Evolutionary conservation across 2,888 invertebrate genomes (phyloP).

Genomic region (Drosophila gaucha): DNA sequence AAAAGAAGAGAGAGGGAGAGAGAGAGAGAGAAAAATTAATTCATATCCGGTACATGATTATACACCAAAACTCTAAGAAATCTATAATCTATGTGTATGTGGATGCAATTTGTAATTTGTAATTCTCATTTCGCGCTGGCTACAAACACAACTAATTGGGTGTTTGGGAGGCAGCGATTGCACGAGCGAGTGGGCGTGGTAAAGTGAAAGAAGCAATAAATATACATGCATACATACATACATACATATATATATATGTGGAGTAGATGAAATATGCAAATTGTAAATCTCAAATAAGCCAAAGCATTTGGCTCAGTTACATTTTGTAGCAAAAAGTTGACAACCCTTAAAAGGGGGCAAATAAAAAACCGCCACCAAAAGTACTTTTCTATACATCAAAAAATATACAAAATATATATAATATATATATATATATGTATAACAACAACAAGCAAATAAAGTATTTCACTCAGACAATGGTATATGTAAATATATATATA

Average conservation of each 20-base stretch:
- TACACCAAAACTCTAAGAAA: slow-evolving; percentile 79
- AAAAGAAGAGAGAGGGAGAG: slow-evolving; percentile 8
- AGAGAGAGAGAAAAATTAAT: slow-evolving; percentile 71
- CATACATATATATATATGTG: background rate
- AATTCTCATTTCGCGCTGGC: slow-evolving; percentile 46
- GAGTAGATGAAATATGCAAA: slow-evolving; percentile 64
- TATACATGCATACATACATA: background rate
- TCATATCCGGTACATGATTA: slow-evolving; percentile 82
- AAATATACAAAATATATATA: slow-evolving; percentile 45
- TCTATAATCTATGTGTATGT: slow-evolving; percentile 59
- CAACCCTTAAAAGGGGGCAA: slow-evolving; percentile 46
- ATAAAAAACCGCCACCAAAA: slow-evolving; percentile 30
- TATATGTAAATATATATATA: slow-evolving; percentile 23
- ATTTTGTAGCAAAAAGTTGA: slow-evolving; percentile 37
- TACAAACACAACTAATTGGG: slow-evolving; percentile 43
- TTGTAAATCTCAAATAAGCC: slow-evolving; percentile 71
- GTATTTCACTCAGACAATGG: slow-evolving; percentile 29
- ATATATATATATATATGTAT: slow-evolving; percentile 8
- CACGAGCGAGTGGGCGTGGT: slow-evolving; percentile 16
- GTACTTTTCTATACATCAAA: slow-evolving; percentile 29
- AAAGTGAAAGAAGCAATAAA: background rate
- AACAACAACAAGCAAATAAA: too few relatives aligned
- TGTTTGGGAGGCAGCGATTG: slow-evolving; percentile 41
- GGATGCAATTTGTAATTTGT: slow-evolving; percentile 64
- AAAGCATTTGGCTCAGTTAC: slow-evolving; percentile 59